Conservation (phyloP, 2,888 invertebrate genomes). For the Philereme vetulata region DNA sequence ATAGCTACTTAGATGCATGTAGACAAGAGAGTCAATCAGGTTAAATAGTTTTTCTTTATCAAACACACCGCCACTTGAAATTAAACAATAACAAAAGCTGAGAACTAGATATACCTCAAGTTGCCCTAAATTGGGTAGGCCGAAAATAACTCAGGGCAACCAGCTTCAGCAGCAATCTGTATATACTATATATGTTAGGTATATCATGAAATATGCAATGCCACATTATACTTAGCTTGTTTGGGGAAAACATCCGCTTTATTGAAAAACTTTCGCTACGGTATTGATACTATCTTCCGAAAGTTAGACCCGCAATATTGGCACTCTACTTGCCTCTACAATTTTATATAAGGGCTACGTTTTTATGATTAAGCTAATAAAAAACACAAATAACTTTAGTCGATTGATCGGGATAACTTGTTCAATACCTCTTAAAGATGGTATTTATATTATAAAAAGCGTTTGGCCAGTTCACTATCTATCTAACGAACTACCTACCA, state of each 20-base stretch:
- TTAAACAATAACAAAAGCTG: slow-evolving; percentile 11
- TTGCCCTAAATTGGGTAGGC: slow-evolving; percentile 25
- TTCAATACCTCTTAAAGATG: too few species aligned
- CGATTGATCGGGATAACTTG: too few species aligned
- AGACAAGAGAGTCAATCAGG: too few species aligned
- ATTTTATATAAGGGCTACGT: background rate
- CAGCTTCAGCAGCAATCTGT: slow-evolving; percentile 10
- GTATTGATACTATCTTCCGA: slow-evolving; percentile 9
- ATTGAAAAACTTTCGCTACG: slow-evolving; percentile 23
- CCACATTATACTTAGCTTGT: slow-evolving; percentile 16
- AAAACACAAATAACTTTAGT: too few species aligned
- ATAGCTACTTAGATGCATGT: too few species aligned
- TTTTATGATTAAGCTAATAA: slow-evolving; percentile 1
- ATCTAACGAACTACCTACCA: too few species aligned
- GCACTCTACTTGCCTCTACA: background rate
- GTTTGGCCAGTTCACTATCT: too few species aligned
- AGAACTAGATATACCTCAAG: slow-evolving; percentile 10
- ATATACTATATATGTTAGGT: background rate
- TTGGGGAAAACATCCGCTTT: slow-evolving; percentile 19
- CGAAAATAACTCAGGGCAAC: slow-evolving; percentile 19
- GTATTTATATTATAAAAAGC: too few species aligned
- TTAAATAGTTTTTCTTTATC: too few species aligned
- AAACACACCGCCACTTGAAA: background rate
- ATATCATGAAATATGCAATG: slow-evolving; percentile 6
- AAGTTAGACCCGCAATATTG: slow-evolving; percentile 12